phyloP scores from a whole-genome alignment of 2,888 invertebrate species.

The Mystacides longicornis region DNA sequence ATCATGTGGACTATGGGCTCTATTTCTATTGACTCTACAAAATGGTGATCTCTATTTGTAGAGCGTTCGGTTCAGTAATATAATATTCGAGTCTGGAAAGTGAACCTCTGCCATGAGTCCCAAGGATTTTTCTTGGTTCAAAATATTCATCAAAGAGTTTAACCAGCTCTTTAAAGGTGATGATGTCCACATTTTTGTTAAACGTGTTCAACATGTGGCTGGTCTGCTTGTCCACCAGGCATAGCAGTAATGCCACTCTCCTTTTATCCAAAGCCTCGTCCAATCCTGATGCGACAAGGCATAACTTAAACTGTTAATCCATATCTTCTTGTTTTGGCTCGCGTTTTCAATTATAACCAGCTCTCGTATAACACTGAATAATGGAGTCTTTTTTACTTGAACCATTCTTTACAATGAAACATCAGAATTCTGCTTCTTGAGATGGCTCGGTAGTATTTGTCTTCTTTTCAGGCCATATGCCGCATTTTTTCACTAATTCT shows the following conservation, averaged over 20 bases:
- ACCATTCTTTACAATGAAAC: no score
- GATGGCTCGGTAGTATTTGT: neutral
- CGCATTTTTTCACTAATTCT: neutral
- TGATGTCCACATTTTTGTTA: neutral
- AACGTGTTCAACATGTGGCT: neutral
- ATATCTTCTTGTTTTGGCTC: neutral
- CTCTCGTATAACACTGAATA: neutral
- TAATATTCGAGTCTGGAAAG: no score
- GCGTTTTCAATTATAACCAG: neutral
- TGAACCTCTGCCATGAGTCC: no score
- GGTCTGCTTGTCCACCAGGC: neutral
- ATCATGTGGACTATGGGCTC: no score
- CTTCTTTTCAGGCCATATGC: neutral
- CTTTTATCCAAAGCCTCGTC: neutral
- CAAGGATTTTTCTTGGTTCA: neutral
- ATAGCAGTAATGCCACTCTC: neutral
- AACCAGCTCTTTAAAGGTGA: neutral
- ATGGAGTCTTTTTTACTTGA: neutral
- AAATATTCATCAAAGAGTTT: neutral
- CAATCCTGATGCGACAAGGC: neutral
- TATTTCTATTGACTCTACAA: no score
- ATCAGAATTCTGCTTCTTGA: no score
- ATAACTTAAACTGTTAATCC: neutral
- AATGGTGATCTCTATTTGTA: no score
- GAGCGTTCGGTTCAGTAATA: no score